These are phyloP conservation scores for Diabrotica balteata DNA, from an alignment of 2,888 invertebrate species.

Conservation along the genomic window DNA sequence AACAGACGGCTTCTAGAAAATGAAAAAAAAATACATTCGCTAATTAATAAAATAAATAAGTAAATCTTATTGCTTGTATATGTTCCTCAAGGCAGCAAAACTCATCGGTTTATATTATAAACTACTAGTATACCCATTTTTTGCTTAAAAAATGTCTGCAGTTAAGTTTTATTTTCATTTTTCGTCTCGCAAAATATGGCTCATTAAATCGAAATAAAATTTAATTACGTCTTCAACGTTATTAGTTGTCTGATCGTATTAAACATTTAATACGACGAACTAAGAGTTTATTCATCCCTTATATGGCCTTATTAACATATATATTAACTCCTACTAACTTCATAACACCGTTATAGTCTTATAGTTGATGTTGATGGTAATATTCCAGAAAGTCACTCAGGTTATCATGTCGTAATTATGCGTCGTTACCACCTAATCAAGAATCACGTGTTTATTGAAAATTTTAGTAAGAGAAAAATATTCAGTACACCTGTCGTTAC, in stretches of 20 bases:
- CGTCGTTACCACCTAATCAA: slow-evolving; percentile 6
- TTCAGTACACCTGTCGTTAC: no score
- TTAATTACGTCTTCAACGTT: slow-evolving; percentile 22
- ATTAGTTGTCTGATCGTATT: slow-evolving; percentile 26
- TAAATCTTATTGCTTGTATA: no score
- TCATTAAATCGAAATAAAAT: slow-evolving; percentile 22
- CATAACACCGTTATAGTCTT: slow-evolving; percentile 25
- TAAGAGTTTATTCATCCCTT: slow-evolving; percentile 49
- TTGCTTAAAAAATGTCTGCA: no score
- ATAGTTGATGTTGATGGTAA: slow-evolving; percentile 25
- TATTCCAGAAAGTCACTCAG: slow-evolving; percentile 20
- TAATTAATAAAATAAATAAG: no score
- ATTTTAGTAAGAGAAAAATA: slow-evolving; percentile 1
- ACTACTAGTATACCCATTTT: no score
- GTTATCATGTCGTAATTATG: slow-evolving; percentile 13
- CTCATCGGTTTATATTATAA: no score
- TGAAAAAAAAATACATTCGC: no score
- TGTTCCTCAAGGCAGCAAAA: no score
- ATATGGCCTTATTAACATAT: slow-evolving; percentile 57
- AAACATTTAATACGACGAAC: slow-evolving; percentile 16
- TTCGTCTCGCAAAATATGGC: slow-evolving; percentile 16
- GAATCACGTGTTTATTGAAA: slow-evolving; percentile 1
- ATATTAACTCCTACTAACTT: slow-evolving; percentile 53
- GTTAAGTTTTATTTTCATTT: not conserved
- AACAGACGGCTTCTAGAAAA: no score